phyloP scores from a whole-genome alignment of 2,797 vertebrate species.

The Orientallactaga sibirica region DNA sequence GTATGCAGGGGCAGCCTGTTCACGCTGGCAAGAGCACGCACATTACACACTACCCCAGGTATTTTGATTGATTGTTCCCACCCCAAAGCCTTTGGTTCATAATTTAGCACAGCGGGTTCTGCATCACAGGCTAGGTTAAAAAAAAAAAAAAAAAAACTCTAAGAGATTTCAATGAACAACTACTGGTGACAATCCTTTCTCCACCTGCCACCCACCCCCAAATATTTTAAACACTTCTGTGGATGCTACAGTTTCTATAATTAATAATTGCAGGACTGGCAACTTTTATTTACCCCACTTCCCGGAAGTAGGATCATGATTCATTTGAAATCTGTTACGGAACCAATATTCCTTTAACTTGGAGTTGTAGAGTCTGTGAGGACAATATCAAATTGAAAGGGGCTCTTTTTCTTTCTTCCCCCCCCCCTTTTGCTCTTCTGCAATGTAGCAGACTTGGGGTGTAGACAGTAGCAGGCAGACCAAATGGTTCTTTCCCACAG shows the following conservation, averaged over 20 bases:
- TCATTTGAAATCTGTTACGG: constrained; percentile 75
- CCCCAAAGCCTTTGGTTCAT: constrained; percentile 95
- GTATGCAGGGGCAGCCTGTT: constrained; percentile 93
- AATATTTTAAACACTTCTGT: constrained; percentile 65
- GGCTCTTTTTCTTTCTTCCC: neutral
- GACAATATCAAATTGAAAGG: neutral
- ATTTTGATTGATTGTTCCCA: constrained; percentile 98
- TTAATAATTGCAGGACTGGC: neutral
- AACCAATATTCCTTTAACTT: constrained; percentile 70
- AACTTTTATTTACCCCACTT: constrained; percentile 44
- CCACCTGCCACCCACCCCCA: constrained; percentile 50
- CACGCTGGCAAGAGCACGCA: constrained; percentile 95
- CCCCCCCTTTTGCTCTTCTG: neutral
- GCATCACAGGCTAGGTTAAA: constrained; percentile 86
- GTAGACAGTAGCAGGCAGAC: constrained; percentile 33
- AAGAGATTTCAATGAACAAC: constrained; percentile 85
- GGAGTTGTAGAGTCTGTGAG: neutral
- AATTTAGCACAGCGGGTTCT: constrained; percentile 99
- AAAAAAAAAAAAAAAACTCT: constrained; percentile 81
- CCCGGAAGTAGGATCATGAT: constrained; percentile 59
- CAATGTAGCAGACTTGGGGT: constrained; percentile 53
- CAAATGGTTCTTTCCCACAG: constrained; percentile 54
- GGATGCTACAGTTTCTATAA: constrained; percentile 13
- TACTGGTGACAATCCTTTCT: constrained; percentile 72
- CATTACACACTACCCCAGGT: constrained; percentile 96